These are phyloP conservation scores for Scotopteryx bipunctaria DNA, from an alignment of 2,888 invertebrate species.

Conservation along the genomic window DNA sequence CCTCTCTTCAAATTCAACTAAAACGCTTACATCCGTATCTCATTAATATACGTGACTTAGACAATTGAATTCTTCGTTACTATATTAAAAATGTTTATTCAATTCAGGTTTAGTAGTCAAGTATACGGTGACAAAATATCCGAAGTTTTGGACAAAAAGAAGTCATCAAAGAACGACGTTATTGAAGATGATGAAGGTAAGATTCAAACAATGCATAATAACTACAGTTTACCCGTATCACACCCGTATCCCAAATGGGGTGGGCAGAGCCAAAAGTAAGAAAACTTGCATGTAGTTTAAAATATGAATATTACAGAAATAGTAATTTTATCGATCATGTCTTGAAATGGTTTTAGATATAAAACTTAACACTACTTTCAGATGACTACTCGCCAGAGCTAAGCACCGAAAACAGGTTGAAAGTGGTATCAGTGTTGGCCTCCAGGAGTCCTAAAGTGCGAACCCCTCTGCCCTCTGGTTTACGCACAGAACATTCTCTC, in stretches of 20 bases:
- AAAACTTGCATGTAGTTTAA: too few species aligned
- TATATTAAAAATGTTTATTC: too few species aligned
- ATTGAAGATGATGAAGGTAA: constrained; percentile 68
- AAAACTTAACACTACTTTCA: constrained; percentile 40
- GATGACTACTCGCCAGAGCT: constrained; percentile 63
- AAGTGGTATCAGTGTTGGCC: constrained; percentile 90
- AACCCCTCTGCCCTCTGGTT: constrained; percentile 86
- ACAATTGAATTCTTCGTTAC: too few species aligned
- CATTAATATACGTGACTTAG: too few species aligned
- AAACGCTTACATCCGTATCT: too few species aligned
- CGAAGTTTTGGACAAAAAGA: constrained; percentile 84
- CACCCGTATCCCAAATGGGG: too few species aligned
- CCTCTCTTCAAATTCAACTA: too few species aligned
- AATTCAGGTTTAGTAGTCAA: constrained; percentile 84
- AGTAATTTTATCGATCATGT: too few species aligned
- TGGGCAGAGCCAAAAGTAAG: too few species aligned
- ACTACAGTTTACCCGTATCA: not conserved
- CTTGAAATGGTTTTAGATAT: too few species aligned
- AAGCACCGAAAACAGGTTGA: constrained; percentile 89
- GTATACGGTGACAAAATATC: constrained; percentile 89
- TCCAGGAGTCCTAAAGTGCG: constrained; percentile 88
- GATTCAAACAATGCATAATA: constrained; percentile 10
- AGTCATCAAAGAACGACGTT: constrained; percentile 62
- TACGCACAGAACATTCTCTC: constrained; percentile 72
- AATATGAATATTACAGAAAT: too few species aligned